phyloP scores from a whole-genome alignment of 2,797 vertebrate species.

The Chloroceryle amazona region DNA sequence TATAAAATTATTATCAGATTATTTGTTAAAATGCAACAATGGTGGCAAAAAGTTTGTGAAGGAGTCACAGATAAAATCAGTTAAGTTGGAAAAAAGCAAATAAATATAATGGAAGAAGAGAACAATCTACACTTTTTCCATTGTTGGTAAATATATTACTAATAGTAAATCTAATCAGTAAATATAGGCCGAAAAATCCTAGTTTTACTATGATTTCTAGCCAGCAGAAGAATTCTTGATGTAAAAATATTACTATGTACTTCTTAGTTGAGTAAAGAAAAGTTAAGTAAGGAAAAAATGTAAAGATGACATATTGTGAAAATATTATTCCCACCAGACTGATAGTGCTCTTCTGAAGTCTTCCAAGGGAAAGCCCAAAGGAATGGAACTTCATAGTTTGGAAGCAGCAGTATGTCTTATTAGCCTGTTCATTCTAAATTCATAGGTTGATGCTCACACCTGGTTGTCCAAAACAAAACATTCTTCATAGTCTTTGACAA shows the following conservation, averaged over 20 bases:
- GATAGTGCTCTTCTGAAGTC: background rate
- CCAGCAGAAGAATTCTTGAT: background rate
- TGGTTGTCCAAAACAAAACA: background rate
- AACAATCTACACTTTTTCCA: background rate
- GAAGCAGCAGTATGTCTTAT: background rate
- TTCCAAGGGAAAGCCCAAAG: background rate
- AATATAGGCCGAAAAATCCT: background rate
- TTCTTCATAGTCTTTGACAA: background rate
- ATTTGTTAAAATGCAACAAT: background rate
- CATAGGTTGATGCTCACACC: rapidly evolving
- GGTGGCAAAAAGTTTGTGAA: background rate
- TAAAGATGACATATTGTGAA: background rate
- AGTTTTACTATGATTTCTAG: background rate
- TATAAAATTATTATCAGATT: background rate
- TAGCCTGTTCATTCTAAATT: background rate
- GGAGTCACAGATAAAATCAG: background rate
- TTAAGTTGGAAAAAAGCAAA: background rate
- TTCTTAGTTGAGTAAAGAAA: background rate
- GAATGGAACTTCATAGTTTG: background rate
- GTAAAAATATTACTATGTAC: background rate
- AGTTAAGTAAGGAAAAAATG: background rate
- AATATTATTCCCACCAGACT: background rate
- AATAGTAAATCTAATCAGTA: background rate
- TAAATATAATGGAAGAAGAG: background rate
- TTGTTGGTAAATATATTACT: background rate